Percentiles rank a stretch among this genome's conserved stretches.
phyloP scores from a whole-genome alignment of 2,113 vertebrate genomes.

The Potamarius usumacintae region DNA sequence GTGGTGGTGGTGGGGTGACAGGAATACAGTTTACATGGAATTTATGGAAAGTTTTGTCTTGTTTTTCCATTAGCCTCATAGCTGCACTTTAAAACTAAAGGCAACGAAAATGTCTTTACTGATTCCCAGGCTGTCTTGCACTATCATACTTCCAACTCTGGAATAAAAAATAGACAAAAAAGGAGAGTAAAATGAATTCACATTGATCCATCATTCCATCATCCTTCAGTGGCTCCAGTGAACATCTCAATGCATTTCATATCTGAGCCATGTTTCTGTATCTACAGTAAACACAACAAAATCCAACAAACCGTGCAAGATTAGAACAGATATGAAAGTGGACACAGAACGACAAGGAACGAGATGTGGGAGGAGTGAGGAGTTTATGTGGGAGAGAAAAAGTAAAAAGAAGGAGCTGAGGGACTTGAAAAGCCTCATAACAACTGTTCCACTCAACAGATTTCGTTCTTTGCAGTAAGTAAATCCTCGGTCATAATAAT shows the following conservation, averaged over 20 bases:
- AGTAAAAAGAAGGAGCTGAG: background rate
- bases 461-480: constrained; percentile 25
- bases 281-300: constrained; percentile 9
- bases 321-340: background rate
- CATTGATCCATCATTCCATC: background rate
- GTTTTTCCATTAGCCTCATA: background rate
- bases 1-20: background rate
- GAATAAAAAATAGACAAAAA: background rate
- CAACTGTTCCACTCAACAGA: constrained; percentile 25
- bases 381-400: constrained; percentile 7
- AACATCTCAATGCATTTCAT: background rate
- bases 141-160: background rate
- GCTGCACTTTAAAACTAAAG: background rate
- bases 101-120: no score
- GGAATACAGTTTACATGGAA: background rate
- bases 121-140: background rate
- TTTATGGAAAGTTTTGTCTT: background rate
- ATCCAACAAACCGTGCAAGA: background rate
- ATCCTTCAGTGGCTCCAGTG: background rate
- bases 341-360: background rate
- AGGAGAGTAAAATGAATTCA: background rate
- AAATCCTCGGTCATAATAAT: constrained; percentile 8
- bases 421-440: constrained; percentile 22
- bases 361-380: constrained; percentile 16
- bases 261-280: background rate